phyloP scores from a whole-genome alignment of 2,888 invertebrate species.

The Ormyrus pomaceus region DNA sequence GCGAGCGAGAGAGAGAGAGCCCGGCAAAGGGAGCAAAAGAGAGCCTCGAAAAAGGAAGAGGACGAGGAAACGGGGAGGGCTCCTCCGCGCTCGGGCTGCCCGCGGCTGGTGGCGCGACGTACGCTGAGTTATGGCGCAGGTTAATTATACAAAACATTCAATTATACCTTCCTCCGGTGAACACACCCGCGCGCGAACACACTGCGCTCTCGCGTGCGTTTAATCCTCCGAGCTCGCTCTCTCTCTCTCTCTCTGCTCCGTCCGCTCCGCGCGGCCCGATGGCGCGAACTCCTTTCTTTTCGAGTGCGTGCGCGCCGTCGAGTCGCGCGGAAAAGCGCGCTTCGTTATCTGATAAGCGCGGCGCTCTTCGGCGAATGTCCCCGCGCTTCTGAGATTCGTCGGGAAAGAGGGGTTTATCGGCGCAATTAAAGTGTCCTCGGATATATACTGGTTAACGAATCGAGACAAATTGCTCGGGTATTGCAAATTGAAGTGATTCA shows the following conservation, averaged over 20 bases:
- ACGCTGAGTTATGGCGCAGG: slow-evolving; percentile 75
- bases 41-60: neutral
- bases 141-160: slow-evolving; percentile 76
- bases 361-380: no score
- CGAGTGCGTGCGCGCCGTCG: no score
- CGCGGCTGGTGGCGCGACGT: slow-evolving; percentile 75
- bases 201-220: slow-evolving; percentile 15
- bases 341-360: no score
- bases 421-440: no score
- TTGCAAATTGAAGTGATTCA: no score
- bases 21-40: neutral
- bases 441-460: no score
- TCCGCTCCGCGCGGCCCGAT: no score
- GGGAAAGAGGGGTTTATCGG: no score
- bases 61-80: slow-evolving; percentile 15
- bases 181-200: slow-evolving; percentile 58
- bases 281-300: slow-evolving; percentile 3
- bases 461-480: no score
- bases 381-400: no score
- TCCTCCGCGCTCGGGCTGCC: slow-evolving; percentile 62
- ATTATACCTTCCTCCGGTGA: slow-evolving; percentile 71
- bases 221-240: slow-evolving; percentile 18
- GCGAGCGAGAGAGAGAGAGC: neutral
- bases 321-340: no score
- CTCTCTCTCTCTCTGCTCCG: neutral